A percentile compares a stretch with the other conserved stretches of the same genome.
These are phyloP conservation scores for Anagyrus pseudococci DNA, from an alignment of 2,888 invertebrate species.

Conservation along the genomic window DNA sequence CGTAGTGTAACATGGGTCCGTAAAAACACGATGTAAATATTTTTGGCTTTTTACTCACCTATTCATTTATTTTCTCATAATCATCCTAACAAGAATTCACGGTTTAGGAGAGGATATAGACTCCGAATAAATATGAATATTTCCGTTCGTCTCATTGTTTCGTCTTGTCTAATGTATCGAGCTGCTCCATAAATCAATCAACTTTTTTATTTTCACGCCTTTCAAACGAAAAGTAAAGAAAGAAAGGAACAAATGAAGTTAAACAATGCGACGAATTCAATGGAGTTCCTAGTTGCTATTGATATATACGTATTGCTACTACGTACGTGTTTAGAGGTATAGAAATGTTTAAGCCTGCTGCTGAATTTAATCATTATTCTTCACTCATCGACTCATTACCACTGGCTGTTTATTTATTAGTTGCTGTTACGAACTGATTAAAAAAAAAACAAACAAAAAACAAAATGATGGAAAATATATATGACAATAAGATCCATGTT, in stretches of 20 bases:
- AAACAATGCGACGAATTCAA: conserved; percentile 24
- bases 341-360: conserved; percentile 19
- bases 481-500: conserved; percentile 44
- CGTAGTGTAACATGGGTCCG: conserved; percentile 49
- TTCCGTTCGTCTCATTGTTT: conserved; percentile 30
- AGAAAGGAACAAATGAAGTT: too few relatives aligned
- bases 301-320: conserved; percentile 9
- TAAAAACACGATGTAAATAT: neutral
- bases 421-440: conserved; percentile 9
- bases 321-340: conserved; percentile 22
- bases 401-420: conserved; percentile 13
- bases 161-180: too few relatives aligned
- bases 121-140: neutral
- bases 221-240: too few relatives aligned
- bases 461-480: conserved; percentile 1
- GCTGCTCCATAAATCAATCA: too few relatives aligned
- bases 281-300: neutral
- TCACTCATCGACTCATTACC: conserved; percentile 4
- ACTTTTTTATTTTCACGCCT: too few relatives aligned
- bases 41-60: conserved; percentile 8
- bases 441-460: conserved; percentile 8
- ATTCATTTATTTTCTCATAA: conserved; percentile 3
- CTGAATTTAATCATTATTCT: neutral
- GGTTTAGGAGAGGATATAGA: conserved; percentile 8
- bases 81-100: neutral